Base-by-base conservation (phyloP, 2,888 invertebrate species). In the Drosophila colorata region DNA sequence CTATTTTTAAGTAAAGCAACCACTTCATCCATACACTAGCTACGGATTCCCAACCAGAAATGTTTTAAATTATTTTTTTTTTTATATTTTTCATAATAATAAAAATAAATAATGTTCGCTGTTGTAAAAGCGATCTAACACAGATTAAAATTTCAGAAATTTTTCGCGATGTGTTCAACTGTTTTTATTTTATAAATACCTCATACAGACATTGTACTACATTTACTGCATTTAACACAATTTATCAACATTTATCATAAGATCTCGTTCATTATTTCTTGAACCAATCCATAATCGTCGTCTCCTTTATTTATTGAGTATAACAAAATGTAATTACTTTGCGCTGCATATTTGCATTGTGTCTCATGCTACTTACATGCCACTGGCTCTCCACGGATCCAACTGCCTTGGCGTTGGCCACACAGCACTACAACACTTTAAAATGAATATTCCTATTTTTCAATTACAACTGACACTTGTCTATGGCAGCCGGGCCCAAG, bases 381-480 rank as follows among this genome's bases (percentile, higher is more conserved):
- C 44, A 23, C 33, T 35, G 35, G 40, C 14, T 16, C 20, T 1
- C 13, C 13, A 5, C 14, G 9, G 13, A 13, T 20, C 20, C 35
- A 25, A 35, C n/a, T 57, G 40, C 33, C 33, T 23, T 25, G 44
- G 35, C 38, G 48, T 40, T 16, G 11, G 38, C 52, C 52, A 60
- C 23, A 67, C 43, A 41, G 52, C 55, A 41, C 57, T 65, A 66
- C 58, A 84, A 68, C 81, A 65, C 86, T 84, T 81, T 74, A 78
- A 87, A 88, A 88, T 88, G 74, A 86, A 89, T 86, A 89, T 83
- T 86, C 80, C 84, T 89, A 88, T 80, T 86, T 82, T 86, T 86
- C 89, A 86, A 86, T 89, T 86, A 86, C 89, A 70, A 74, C 90
- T 86, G 89, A 89, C 86, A 89, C 89, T 86, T 89, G 86, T 88